Evolutionary conservation across 2,797 vertebrate species (phyloP).

Genomic region (Ptychobarbus kaznakovi): DNA sequence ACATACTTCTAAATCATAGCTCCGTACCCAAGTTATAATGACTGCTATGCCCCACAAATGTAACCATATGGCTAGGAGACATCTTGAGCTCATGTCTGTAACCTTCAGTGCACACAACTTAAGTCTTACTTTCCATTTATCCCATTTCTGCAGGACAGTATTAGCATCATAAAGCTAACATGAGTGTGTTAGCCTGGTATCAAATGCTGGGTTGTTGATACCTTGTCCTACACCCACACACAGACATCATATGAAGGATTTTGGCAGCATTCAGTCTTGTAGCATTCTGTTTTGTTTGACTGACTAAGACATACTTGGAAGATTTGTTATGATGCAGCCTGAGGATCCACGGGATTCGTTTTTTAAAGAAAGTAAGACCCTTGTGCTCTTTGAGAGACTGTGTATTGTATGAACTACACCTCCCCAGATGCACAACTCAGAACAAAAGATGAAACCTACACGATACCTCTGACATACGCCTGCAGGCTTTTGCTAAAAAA

Average conservation of each 20-base stretch:
- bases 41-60: neutral
- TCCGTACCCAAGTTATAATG: neutral
- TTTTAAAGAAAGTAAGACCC: conserved; percentile 30
- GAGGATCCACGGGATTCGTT: conserved; percentile 10
- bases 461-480: conserved; percentile 23
- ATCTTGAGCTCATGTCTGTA: neutral
- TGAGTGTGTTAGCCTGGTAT: conserved; percentile 12
- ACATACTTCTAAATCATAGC: neutral
- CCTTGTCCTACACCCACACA: conserved; percentile 47
- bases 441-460: neutral
- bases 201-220: conserved; percentile 34
- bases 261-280: conserved; percentile 41
- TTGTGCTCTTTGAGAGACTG: conserved; percentile 32
- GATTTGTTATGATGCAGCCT: conserved; percentile 31
- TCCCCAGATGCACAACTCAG: conserved; percentile 24
- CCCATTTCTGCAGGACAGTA: conserved; percentile 1
- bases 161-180: conserved; percentile 30
- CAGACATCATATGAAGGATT: conserved; percentile 36
- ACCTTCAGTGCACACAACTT: neutral
- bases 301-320: conserved; percentile 29
- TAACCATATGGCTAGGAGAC: neutral
- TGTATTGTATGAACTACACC: conserved; percentile 39
- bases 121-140: conserved; percentile 12
- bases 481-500: conserved; percentile 7
- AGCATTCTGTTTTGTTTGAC: conserved; percentile 27